Evolutionary conservation across 1,140 invertebrate species (phyloP), one percentile per base, ranked within the genome.

Genomic region (Drosophila trapezifrons): DNA sequence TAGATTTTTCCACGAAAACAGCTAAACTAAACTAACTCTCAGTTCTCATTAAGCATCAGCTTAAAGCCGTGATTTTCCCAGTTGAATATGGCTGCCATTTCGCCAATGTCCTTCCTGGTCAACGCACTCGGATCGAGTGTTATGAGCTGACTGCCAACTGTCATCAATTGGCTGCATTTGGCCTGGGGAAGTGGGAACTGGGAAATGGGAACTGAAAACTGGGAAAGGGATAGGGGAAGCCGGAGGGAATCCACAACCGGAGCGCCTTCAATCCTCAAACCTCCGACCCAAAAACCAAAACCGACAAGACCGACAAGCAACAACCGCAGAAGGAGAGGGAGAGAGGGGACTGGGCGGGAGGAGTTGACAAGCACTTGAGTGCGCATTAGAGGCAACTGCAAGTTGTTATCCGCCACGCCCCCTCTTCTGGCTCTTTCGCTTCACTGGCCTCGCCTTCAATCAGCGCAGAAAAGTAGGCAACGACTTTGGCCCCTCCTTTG

Each of bases 131-230:
- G 18, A 3, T 25, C n/a, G 20, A 66, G 65, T 69, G 45, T 52
- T 51, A 55, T 42, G 51, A 55, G 22, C 52, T 57, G 73, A 54
- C 62, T 52, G 69, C 25, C 66, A 55, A 78, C 82, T 87, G 64
- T 87, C 83, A 87, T 87, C 83, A 87, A 87, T 87, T 86, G 82
- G 83, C 77, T 74, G 37, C 46, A 87, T 87, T 85, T 86, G 20
- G 37, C 54, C 56, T 37, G 22, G 22, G 32, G 12, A 46, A 2
- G 5, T 32, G n/a, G 15, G 9, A 29, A 3, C 6, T 51, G 49
- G 5, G n/a, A 18, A 5, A 10, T 13, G 22, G n/a, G n/a, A n/a
- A n/a, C n/a, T n/a, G n/a, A n/a, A n/a, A n/a, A n/a, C n/a, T n/a
- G 27, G 27, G 29, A 3, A 3, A 9, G 27, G 27, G 7, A 29